phyloP scores from a whole-genome alignment of 2,888 invertebrate genomes.

The Aleiodes leptofemur region DNA sequence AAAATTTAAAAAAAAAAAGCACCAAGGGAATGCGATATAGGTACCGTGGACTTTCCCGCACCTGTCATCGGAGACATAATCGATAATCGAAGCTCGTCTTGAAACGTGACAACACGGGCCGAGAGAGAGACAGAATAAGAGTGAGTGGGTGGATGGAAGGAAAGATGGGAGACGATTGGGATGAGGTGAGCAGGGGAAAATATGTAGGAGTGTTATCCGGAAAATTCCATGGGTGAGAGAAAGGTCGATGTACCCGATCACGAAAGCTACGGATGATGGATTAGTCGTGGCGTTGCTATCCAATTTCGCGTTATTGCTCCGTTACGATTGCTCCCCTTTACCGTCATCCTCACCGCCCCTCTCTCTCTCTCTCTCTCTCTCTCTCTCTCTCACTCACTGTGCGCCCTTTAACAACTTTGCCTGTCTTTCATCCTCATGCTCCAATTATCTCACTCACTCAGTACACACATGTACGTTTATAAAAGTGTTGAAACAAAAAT shows the following conservation, averaged over 20 bases:
- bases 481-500: slow-evolving; percentile 17
- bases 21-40: slow-evolving; percentile 36
- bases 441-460: slow-evolving; percentile 34
- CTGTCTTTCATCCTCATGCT: slow-evolving; percentile 38
- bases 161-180: slow-evolving; percentile 19
- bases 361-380: too few relatives aligned
- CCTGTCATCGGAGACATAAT: slow-evolving; percentile 48
- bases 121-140: slow-evolving; percentile 13
- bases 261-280: slow-evolving; percentile 46
- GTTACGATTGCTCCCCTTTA: slow-evolving; percentile 50
- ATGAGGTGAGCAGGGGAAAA: slow-evolving; percentile 10
- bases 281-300: slow-evolving; percentile 40
- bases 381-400: too few relatives aligned
- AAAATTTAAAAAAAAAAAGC: neutral
- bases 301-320: slow-evolving; percentile 44
- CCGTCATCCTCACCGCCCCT: slow-evolving; percentile 38
- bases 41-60: slow-evolving; percentile 25
- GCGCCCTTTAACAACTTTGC: slow-evolving; percentile 24
- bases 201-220: slow-evolving; percentile 46
- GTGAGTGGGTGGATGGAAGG: slow-evolving; percentile 23
- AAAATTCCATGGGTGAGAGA: slow-evolving; percentile 49
- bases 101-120: slow-evolving; percentile 16
- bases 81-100: slow-evolving; percentile 46
- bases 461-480: slow-evolving; percentile 3
- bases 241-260: slow-evolving; percentile 53